Conservation (phyloP, 2,888 invertebrate species). For the Drosophila buzzatii region DNA sequence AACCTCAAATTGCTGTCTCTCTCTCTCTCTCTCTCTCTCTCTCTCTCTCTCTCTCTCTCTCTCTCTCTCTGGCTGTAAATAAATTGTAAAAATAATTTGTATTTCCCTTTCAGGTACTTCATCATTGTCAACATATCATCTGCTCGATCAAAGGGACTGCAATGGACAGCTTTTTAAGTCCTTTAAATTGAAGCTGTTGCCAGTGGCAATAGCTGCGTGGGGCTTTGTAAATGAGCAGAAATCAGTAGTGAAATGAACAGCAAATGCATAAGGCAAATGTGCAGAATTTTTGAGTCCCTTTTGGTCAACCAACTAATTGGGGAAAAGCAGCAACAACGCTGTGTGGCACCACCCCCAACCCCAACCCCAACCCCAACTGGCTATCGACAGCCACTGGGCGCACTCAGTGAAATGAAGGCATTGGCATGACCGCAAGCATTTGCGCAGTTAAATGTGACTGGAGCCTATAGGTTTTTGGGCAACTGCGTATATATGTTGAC, state of each 20-base stretch:
- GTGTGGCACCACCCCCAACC: neutral
- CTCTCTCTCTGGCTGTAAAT: too few species aligned
- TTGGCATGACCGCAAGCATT: constrained; percentile 31
- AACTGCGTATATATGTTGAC: constrained; percentile 50
- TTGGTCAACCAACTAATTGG: constrained; percentile 30
- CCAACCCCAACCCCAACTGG: neutral
- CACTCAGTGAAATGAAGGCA: constrained; percentile 4
- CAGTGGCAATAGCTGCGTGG: neutral
- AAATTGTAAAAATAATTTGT: neutral
- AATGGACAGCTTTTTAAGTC: neutral
- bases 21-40: too few species aligned
- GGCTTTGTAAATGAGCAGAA: constrained; percentile 12
- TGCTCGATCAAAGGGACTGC: neutral
- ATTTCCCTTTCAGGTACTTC: neutral
- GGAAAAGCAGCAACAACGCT: constrained; percentile 7
- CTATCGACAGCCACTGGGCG: neutral
- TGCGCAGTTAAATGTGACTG: constrained; percentile 44
- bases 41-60: too few species aligned
- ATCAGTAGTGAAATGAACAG: constrained; percentile 1
- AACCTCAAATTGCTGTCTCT: too few species aligned
- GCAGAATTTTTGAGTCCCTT: neutral
- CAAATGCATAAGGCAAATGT: constrained; percentile 10
- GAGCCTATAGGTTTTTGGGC: constrained; percentile 38
- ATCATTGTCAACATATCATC: neutral
- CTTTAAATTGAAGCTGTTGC: neutral